A percentile compares a stretch with the other conserved stretches of the same genome.
Evolutionary conservation across 1,140 invertebrate species (phyloP).

Genomic region (Drosophila lini): DNA sequence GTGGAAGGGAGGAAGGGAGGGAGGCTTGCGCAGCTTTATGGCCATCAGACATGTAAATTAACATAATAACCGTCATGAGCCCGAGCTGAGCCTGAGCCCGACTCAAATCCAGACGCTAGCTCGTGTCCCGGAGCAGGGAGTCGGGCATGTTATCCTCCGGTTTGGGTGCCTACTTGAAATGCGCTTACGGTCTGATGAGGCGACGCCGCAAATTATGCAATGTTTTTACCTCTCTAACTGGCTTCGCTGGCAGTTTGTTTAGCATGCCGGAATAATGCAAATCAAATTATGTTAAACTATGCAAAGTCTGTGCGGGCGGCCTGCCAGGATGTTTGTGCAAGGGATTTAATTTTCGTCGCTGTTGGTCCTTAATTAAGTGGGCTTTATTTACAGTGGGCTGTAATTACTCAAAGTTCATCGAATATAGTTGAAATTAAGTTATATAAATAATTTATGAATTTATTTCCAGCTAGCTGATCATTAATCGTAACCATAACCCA

Average conservation of each 20-base stretch:
- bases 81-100: constrained; percentile 32
- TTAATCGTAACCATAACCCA: neutral
- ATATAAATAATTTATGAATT: neutral
- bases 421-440: neutral
- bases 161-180: constrained; percentile 44
- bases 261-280: constrained; percentile 40
- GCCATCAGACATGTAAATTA: constrained; percentile 75
- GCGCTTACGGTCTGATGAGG: constrained; percentile 56
- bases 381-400: neutral
- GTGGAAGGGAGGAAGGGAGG: too few relatives aligned
- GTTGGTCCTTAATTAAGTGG: constrained; percentile 15
- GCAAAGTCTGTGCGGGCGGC: constrained; percentile 23
- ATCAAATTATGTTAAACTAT: constrained; percentile 56
- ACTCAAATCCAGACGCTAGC: constrained; percentile 39
- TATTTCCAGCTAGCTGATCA: constrained; percentile 1
- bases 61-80: constrained; percentile 67
- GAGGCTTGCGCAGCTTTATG: constrained; percentile 36
- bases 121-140: constrained; percentile 40
- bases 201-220: constrained; percentile 63
- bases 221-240: constrained; percentile 34
- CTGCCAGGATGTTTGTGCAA: constrained; percentile 17
- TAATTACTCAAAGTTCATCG: constrained; percentile 3
- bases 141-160: constrained; percentile 30
- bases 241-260: constrained; percentile 26
- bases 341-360: constrained; percentile 22